phyloP scores from a whole-genome alignment of 1,140 invertebrate species.

The Diachasma alloeum region DNA sequence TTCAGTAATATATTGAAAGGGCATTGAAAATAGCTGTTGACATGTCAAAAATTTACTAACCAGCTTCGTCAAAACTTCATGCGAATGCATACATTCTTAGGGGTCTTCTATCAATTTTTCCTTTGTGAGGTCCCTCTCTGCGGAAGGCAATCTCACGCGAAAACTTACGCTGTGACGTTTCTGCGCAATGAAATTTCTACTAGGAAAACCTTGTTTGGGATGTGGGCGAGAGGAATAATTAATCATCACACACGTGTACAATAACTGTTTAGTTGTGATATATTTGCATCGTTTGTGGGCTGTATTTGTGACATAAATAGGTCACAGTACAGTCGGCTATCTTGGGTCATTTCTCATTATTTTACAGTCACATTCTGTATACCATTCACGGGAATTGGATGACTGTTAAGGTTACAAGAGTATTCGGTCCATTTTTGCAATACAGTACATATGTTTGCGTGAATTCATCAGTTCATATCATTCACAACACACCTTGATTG shows the following conservation, averaged over 20 bases:
- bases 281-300: constrained; percentile 35
- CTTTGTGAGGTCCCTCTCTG: no score
- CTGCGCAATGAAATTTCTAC: no score
- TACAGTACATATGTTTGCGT: neutral
- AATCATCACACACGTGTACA: constrained; percentile 34
- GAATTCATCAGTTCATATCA: neutral
- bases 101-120: no score
- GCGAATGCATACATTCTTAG: no score
- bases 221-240: neutral
- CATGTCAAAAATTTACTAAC: no score
- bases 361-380: neutral
- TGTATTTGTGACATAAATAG: constrained; percentile 43
- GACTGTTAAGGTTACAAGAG: neutral
- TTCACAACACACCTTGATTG: neutral
- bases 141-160: no score
- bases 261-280: constrained; percentile 40
- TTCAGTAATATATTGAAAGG: no score
- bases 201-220: neutral
- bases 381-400: neutral
- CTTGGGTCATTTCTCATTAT: constrained; percentile 31
- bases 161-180: no score
- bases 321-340: constrained; percentile 37
- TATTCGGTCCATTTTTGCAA: neutral
- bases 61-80: no score
- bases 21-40: no score